Percentiles rank a stretch among this genome's conserved stretches.
phyloP scores from a whole-genome alignment of 2,888 invertebrate species.

The Microchrysa polita region DNA sequence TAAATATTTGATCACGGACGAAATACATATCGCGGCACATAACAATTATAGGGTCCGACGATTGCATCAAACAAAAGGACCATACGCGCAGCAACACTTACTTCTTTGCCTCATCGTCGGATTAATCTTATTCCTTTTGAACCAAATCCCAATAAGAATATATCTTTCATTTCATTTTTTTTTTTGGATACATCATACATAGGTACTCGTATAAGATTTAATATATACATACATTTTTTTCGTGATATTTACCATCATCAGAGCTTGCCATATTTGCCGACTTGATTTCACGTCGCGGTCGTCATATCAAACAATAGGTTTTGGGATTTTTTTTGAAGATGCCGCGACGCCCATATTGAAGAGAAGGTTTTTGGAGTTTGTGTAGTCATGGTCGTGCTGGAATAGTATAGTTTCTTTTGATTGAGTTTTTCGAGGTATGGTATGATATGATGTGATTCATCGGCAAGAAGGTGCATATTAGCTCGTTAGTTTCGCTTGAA shows the following conservation, averaged over 20 bases:
- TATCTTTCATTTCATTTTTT: neutral
- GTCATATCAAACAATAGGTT: neutral
- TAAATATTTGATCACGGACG: slow-evolving; percentile 47
- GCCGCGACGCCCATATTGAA: neutral
- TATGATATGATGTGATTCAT: slow-evolving; percentile 25
- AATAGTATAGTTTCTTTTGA: slow-evolving; percentile 7
- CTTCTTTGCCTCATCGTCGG: neutral
- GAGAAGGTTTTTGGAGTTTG: neutral
- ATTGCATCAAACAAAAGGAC: slow-evolving; percentile 27
- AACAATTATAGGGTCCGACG: slow-evolving; percentile 44
- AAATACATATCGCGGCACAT: slow-evolving; percentile 11
- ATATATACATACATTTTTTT: slow-evolving; percentile 4
- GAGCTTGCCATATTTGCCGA: slow-evolving; percentile 10
- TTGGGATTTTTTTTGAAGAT: neutral
- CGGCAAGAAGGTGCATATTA: slow-evolving; percentile 18
- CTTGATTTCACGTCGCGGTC: neutral
- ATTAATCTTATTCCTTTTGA: no score
- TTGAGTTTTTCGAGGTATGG: slow-evolving; percentile 19
- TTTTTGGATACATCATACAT: neutral
- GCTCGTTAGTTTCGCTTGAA: slow-evolving; percentile 43
- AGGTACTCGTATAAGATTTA: no score
- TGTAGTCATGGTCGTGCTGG: neutral
- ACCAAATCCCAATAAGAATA: no score
- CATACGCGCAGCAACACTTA: no score
- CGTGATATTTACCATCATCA: neutral